Base-by-base conservation (phyloP, 2,113 vertebrate species). In the Ptilorrhoa leucosticta region DNA sequence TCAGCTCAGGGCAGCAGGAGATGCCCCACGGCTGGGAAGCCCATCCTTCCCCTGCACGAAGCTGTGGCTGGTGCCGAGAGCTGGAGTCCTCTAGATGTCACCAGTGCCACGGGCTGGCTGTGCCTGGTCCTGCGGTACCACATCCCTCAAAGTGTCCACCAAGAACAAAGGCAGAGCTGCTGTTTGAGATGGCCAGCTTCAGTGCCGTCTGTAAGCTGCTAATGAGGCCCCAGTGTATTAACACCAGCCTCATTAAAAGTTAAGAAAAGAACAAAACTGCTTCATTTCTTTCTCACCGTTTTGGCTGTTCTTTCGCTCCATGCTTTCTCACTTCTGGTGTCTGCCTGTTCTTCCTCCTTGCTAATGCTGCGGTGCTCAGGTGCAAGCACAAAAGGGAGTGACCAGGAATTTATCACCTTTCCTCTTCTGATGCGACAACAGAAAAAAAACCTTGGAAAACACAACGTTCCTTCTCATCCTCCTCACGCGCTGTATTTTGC, bases 31-130 rank as follows among this genome's bases (percentile, higher is more conserved):
- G 69, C 21, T 10, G 58, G 86, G n/a, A 19, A 40, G 28, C 15
- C 6, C 47, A 10, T 42, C 50, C 69, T 42, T 35, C 12, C 64
- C 37, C 17, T 1, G 68, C 21, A 2, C 5, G 2, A 1, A 54
- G 65, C 68, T 14, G 93, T 2, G 68, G 31, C 69, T 9, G n/a
- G 13, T 2, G 63, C 75, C 18, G 84, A 12, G 79, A 66, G 63
- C 75, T 9, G 23, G 15, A 76, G 47, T 60, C 96, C 96, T 96
- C 96, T 96, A 96, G 95, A 92, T 97, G 96, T 96, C 95, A 91
- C 92, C 92, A 76, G 90, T 33, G 90, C 48, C 23, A 44, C 90
- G 66, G 87, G 8, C 89, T 79, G 86, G 78, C 77, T 22, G 73
- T n/a, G 47, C 10, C 89, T n/a, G 77, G 9, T 45, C 50, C 93